These are phyloP conservation scores for Vultur gryphus DNA, from an alignment of 2,797 vertebrate genomes.

Conservation along the genomic window DNA sequence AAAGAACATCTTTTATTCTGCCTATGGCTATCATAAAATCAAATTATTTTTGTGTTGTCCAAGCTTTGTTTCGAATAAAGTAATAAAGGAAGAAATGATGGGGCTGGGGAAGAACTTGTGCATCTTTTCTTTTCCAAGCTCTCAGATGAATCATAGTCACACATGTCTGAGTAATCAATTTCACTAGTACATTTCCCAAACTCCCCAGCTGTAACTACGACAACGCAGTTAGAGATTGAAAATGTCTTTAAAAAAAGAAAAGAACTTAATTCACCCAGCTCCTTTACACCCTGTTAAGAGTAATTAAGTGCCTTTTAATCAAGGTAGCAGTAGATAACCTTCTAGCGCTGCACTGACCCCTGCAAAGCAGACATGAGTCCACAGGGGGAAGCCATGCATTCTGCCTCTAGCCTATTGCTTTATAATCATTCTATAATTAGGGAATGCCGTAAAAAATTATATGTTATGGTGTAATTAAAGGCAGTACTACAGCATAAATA, in stretches of 20 bases:
- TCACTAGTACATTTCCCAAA: slow-evolving; percentile 50
- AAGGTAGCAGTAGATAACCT: not conserved
- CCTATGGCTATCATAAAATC: slow-evolving; percentile 26
- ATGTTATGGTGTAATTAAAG: not conserved
- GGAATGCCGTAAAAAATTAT: not conserved
- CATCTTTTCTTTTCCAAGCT: slow-evolving; percentile 56
- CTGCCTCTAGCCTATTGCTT: not conserved
- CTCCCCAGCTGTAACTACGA: slow-evolving; percentile 60
- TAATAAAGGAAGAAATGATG: slow-evolving; percentile 41
- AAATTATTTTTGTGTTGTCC: slow-evolving; percentile 41
- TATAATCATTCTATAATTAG: not conserved
- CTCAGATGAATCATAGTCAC: slow-evolving; percentile 63
- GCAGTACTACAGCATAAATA: not conserved
- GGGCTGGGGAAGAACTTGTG: not conserved
- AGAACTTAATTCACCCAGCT: not conserved
- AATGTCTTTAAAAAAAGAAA: slow-evolving; percentile 46
- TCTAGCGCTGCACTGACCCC: not conserved
- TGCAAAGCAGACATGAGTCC: not conserved
- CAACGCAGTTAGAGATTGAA: slow-evolving; percentile 44
- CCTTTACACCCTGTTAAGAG: not conserved
- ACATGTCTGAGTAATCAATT: slow-evolving; percentile 72
- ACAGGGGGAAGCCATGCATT: not conserved
- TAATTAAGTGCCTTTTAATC: not conserved
- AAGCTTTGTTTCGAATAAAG: slow-evolving; percentile 48
- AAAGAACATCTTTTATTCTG: slow-evolving; percentile 28